Percentiles rank a stretch among this genome's conserved stretches.
Evolutionary conservation across 2,113 vertebrate genomes (phyloP).

Genomic region (Corythoichthys intestinalis): DNA sequence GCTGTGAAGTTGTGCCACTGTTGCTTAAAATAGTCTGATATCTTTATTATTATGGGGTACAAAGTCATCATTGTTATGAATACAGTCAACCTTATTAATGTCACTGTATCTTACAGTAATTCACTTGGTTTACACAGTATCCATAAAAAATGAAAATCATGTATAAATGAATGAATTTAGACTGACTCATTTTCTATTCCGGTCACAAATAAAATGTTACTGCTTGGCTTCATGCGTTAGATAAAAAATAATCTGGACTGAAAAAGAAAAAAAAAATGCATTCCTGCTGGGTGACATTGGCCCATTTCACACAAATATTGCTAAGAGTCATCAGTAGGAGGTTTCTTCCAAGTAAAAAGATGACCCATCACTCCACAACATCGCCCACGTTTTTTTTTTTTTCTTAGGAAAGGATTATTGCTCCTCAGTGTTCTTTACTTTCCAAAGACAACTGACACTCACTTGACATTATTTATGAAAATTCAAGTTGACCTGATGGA

Average conservation of each 20-base stretch:
- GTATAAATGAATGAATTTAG: background rate
- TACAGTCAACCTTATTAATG: constrained; percentile 18
- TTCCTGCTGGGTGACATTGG: constrained; percentile 64
- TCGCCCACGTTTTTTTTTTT: constrained; percentile 26
- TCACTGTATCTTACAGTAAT: constrained; percentile 47
- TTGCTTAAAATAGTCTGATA: constrained; percentile 22
- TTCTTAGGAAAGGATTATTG: constrained; percentile 60
- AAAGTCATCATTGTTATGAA: constrained; percentile 25
- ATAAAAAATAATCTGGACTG: constrained; percentile 60
- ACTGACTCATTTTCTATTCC: constrained; percentile 11
- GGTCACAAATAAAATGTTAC: constrained; percentile 47
- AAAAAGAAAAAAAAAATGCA: constrained; percentile 66
- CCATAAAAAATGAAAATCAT: background rate
- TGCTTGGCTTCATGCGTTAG: constrained; percentile 49
- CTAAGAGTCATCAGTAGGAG: constrained; percentile 59
- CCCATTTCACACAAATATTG: constrained; percentile 53
- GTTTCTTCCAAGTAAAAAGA: constrained; percentile 56
- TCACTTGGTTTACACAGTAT: background rate
- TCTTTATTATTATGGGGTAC: constrained; percentile 6
- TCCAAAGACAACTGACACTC: constrained; percentile 63
- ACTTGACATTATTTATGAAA: constrained; percentile 56
- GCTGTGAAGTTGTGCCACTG: constrained; percentile 27
- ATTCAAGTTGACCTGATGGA: constrained; percentile 51
- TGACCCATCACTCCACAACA: background rate
- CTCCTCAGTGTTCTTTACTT: constrained; percentile 61